Evolutionary conservation across 1,140 invertebrate species (phyloP).

Genomic region (Wasmannia auropunctata): DNA sequence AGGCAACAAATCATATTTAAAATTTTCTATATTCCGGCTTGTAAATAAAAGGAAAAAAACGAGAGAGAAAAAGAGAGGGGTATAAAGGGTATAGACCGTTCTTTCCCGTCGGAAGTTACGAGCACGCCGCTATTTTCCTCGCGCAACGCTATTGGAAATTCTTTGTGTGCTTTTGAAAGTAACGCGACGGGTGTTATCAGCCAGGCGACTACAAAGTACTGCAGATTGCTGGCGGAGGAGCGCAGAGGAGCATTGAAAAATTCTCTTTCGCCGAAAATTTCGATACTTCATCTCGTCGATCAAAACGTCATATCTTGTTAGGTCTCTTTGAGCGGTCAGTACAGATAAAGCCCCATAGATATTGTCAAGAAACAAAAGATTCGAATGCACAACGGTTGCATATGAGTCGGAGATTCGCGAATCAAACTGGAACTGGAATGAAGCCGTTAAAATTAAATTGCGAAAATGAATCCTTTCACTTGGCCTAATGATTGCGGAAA

Average conservation of each 20-base stretch:
- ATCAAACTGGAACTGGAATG: background rate
- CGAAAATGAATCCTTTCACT: background rate
- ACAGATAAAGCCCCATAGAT: too few species aligned
- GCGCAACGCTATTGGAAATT: constrained; percentile 67
- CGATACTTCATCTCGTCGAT: background rate
- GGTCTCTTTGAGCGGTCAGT: background rate
- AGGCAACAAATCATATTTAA: constrained; percentile 34
- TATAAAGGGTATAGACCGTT: constrained; percentile 47
- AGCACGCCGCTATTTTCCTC: constrained; percentile 56
- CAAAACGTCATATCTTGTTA: background rate
- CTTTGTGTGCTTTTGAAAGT: constrained; percentile 61
- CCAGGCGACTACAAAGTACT: constrained; percentile 34
- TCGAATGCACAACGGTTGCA: background rate
- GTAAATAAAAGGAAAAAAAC: background rate
- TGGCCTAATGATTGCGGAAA: background rate
- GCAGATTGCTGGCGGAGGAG: constrained; percentile 34
- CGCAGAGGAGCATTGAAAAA: constrained; percentile 21
- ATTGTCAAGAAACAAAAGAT: background rate
- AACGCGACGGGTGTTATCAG: constrained; percentile 37
- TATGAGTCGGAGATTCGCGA: background rate
- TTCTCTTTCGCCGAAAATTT: constrained; percentile 27
- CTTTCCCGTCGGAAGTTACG: constrained; percentile 48
- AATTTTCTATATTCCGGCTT: constrained; percentile 19
- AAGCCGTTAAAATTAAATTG: background rate
- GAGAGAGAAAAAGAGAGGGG: background rate